Base-by-base conservation (phyloP, 1,140 invertebrate species). In the Metaphire vulgaris region DNA sequence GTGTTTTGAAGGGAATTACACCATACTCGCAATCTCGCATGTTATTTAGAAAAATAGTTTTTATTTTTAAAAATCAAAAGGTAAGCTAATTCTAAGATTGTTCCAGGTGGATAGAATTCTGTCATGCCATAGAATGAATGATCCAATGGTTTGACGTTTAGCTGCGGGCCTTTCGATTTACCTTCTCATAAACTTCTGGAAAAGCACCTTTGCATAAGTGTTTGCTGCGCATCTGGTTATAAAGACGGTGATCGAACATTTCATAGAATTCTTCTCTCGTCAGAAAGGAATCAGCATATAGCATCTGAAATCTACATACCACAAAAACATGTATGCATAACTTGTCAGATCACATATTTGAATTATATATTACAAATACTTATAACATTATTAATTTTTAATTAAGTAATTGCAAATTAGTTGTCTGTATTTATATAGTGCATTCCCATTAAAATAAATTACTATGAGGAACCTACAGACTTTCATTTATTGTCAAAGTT, bases 161-260 rank as follows among this genome's bases (percentile, higher is more conserved):
- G 75, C 85, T 87, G 70, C 92, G 85, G 32, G 89, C 92, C 80
- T 85, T 85, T 77, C 89, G 88, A 79, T 89, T 92, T 31, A 94
- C 90, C 87, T 95, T 95, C 56, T 91, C 91, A 82, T 93, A 94
- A 1, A 94, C 89, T 81, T 92, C 91, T 0, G 92, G 92, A 82
- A 94, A 94, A 0, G 92, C 92, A 28, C 89, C 88, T 78, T 89
- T 85, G 84, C 91, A 92, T 33, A 88, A 77, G 1, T 90, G 84
- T 32, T 86, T 83, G 6, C 88, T 83, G 71, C 92, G 85, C 76
- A 93, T 84, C 82, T 88, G 89, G 79, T 94, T 91, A 81, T 95
- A 94, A 0, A 93, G 85, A 0, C 83, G 84, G 81, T 93, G 92
- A 82, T 94, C 91, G 86, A 94, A 94, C 92, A 94, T 94, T 72